Evolutionary conservation across 2,797 vertebrate genomes (phyloP).

Genomic region (Dryobates pubescens): DNA sequence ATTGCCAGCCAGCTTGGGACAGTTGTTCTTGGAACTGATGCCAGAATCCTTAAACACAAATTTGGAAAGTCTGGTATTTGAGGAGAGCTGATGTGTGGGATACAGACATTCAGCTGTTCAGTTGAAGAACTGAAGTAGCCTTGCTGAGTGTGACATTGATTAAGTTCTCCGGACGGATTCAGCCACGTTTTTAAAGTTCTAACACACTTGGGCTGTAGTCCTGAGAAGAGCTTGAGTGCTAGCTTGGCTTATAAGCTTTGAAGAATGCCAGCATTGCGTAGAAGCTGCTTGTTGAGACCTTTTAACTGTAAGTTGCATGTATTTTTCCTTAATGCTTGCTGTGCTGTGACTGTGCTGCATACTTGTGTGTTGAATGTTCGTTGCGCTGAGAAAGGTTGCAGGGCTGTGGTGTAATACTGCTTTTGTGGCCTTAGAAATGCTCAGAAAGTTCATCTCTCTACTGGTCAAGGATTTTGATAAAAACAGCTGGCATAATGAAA

Average conservation of each 20-base stretch:
- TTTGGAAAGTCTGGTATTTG: conserved; percentile 43
- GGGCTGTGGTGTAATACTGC: background rate
- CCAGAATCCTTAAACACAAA: conserved; percentile 26
- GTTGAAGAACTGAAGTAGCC: background rate
- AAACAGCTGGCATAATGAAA: background rate
- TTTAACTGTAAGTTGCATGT: conserved; percentile 17
- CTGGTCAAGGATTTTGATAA: background rate
- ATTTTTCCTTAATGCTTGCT: background rate
- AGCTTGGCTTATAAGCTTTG: background rate
- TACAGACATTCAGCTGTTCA: conserved; percentile 29
- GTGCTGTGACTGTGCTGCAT: background rate
- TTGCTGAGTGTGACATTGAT: background rate
- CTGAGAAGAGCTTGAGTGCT: background rate
- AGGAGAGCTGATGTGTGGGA: background rate
- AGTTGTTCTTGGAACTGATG: conserved; percentile 4
- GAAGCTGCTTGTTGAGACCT: background rate
- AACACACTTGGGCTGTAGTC: background rate
- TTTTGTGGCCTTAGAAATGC: background rate
- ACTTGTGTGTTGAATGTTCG: background rate
- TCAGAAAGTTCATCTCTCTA: background rate
- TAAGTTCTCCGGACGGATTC: background rate
- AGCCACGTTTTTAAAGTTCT: background rate
- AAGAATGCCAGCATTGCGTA: conserved; percentile 9
- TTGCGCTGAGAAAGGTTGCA: background rate
- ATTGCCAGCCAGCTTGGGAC: background rate